A percentile compares a stretch with the other conserved stretches of the same genome.
phyloP scores from a whole-genome alignment of 2,113 vertebrate species.

The Salvelinus fontinalis region DNA sequence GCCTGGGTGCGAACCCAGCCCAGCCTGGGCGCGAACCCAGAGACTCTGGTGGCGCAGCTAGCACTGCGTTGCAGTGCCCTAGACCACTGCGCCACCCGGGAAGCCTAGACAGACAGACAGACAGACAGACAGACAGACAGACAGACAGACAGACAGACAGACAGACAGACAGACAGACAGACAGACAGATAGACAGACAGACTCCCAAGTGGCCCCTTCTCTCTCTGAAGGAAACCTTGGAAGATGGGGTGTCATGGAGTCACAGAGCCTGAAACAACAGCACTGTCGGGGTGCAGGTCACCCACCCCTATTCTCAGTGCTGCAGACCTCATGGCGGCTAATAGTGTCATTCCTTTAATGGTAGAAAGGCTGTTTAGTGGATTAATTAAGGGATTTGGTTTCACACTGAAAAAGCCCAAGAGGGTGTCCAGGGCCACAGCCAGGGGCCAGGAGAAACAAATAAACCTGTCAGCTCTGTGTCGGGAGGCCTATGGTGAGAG shows the following conservation, averaged over 20 bases:
- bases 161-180: no score
- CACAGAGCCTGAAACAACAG: slow-evolving; percentile 30
- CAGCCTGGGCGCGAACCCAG: no score
- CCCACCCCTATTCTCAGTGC: slow-evolving; percentile 35
- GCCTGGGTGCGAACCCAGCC: no score
- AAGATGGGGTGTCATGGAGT: slow-evolving; percentile 19
- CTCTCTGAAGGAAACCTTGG: neutral
- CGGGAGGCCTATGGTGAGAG: slow-evolving; percentile 10
- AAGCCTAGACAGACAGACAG: no score
- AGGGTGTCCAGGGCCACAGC: slow-evolving; percentile 56
- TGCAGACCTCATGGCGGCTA: slow-evolving; percentile 42
- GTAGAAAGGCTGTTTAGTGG: slow-evolving; percentile 53
- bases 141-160: no score
- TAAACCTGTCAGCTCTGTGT: slow-evolving; percentile 49
- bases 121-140: no score
- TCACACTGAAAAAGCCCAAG: slow-evolving; percentile 66
- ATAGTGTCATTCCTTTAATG: slow-evolving; percentile 64
- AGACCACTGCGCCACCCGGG: no score
- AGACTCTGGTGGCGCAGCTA: no score
- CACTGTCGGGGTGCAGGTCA: slow-evolving; percentile 7
- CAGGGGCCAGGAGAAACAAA: slow-evolving; percentile 67
- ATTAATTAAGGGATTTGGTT: slow-evolving; percentile 75
- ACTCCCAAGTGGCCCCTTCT: neutral
- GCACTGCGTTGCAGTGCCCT: no score
- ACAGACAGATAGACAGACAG: no score